Evolutionary conservation across 2,888 invertebrate species (phyloP).

Genomic region (Plusia festucae): DNA sequence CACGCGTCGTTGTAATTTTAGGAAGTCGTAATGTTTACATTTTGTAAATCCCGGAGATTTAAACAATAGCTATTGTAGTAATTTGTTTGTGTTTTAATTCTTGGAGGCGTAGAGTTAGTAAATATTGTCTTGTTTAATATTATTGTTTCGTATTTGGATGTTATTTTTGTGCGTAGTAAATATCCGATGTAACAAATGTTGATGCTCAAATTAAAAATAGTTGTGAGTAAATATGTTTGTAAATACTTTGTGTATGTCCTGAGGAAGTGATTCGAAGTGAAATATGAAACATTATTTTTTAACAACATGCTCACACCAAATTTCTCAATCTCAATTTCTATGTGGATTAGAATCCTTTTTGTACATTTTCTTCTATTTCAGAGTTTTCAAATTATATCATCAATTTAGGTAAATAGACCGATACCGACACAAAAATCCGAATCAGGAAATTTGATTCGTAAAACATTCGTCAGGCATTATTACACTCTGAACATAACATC

Average conservation of each 20-base stretch:
- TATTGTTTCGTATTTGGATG: slow-evolving; percentile 17
- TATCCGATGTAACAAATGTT: not conserved
- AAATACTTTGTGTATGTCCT: not conserved
- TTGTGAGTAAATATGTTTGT: not conserved
- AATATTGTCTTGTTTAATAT: slow-evolving; percentile 15
- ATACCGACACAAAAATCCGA: too few species aligned
- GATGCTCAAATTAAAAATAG: not conserved
- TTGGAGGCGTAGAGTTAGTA: slow-evolving; percentile 41
- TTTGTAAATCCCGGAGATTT: slow-evolving; percentile 29
- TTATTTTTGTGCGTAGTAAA: not conserved
- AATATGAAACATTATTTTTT: not conserved
- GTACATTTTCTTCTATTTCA: too few species aligned
- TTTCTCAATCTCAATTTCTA: too few species aligned
- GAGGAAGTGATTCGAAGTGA: not conserved
- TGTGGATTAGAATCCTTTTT: too few species aligned
- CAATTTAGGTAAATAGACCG: too few species aligned
- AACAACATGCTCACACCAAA: too few species aligned
- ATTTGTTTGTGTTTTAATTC: slow-evolving; percentile 55
- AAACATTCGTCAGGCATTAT: too few species aligned
- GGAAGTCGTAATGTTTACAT: slow-evolving; percentile 41
- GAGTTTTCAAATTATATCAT: too few species aligned
- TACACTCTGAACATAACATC: too few species aligned
- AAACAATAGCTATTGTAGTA: slow-evolving; percentile 61
- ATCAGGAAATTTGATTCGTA: too few species aligned
- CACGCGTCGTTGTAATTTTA: slow-evolving; percentile 45